A percentile compares a stretch with the other conserved stretches of the same genome.
These are phyloP conservation scores for Cantharis lateralis DNA, from an alignment of 2,888 invertebrate species.

Conservation along the genomic window DNA sequence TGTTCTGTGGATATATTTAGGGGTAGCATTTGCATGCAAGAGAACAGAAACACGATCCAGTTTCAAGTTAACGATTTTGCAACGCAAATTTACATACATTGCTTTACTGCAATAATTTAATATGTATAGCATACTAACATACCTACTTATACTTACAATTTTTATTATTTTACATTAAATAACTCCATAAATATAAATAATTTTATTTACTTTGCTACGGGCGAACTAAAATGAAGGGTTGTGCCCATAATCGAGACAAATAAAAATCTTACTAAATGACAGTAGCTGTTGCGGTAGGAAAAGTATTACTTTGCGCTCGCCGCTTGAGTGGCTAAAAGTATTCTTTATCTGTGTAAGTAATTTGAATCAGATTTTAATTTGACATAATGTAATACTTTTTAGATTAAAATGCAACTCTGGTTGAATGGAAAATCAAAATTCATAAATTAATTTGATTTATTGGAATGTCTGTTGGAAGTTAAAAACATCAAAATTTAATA, in stretches of 20 bases:
- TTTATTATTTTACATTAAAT: neutral
- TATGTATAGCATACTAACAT: neutral
- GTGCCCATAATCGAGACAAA: no score
- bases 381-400: no score
- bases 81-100: slow-evolving; percentile 5
- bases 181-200: neutral
- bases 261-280: no score
- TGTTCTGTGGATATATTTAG: slow-evolving; percentile 45
- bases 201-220: neutral
- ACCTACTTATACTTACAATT: neutral
- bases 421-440: no score
- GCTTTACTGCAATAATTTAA: neutral
- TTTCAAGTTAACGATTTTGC: slow-evolving; percentile 8
- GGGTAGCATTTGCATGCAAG: slow-evolving; percentile 43
- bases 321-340: neutral
- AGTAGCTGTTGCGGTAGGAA: no score
- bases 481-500: no score
- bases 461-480: no score
- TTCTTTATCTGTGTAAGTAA: neutral
- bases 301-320: no score
- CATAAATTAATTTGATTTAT: no score
- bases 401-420: no score
- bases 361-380: no score
- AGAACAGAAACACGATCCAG: slow-evolving; percentile 31
- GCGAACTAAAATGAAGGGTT: neutral